These are phyloP conservation scores for Etia nguti DNA, from an alignment of 2,113 vertebrate genomes.

Conservation along the genomic window DNA sequence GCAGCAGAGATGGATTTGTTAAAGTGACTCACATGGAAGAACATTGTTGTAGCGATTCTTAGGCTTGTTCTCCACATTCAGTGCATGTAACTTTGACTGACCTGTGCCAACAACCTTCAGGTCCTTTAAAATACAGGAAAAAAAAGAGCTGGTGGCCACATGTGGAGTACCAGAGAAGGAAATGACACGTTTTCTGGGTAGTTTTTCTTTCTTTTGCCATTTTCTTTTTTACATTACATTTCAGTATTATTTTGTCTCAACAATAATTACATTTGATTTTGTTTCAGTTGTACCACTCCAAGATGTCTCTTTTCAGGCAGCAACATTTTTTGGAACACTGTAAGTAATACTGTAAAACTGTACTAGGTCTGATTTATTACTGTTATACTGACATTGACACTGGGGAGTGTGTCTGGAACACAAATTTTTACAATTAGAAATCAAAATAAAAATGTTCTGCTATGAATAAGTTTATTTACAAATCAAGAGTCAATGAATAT, in stretches of 20 bases:
- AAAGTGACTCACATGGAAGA: constrained; percentile 85
- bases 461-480: neutral
- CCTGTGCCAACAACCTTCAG: constrained; percentile 81
- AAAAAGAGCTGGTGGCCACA: neutral
- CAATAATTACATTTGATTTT: neutral
- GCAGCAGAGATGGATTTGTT: neutral
- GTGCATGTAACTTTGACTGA: constrained; percentile 80
- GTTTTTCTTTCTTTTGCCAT: neutral
- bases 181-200: fast-evolving
- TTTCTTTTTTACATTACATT: neutral
- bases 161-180: neutral
- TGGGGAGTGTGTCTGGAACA: neutral
- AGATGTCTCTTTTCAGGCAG: neutral
- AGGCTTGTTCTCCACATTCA: constrained; percentile 81
- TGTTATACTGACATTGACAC: neutral
- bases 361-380: neutral
- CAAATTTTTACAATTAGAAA: neutral
- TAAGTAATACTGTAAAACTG: neutral
- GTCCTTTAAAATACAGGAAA: constrained; percentile 68
- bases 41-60: constrained; percentile 98
- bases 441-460: fast-evolving
- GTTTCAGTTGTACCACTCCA: neutral
- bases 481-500: neutral
- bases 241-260: neutral
- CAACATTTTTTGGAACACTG: neutral